A percentile compares a stretch with the other conserved stretches of the same genome.
Conservation (phyloP, 2,888 invertebrate species). For the Drosophila histrio region DNA sequence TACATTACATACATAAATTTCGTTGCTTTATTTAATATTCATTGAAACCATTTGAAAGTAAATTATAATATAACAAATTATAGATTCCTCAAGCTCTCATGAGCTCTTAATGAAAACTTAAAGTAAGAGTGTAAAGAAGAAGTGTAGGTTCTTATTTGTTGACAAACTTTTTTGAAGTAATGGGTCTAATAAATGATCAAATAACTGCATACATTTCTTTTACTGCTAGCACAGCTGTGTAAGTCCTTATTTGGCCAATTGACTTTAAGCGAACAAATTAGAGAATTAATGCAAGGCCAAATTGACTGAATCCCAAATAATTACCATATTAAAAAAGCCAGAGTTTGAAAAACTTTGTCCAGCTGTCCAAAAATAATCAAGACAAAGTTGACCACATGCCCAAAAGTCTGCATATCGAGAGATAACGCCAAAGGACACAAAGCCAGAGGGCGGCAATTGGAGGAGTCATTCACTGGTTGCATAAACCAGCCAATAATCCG, state of each 20-base stretch:
- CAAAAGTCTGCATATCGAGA: slow-evolving; percentile 57
- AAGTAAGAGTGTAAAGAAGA: too few species aligned
- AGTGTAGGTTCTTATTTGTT: too few species aligned
- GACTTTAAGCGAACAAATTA: slow-evolving; percentile 21
- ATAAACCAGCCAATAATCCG: slow-evolving; percentile 74
- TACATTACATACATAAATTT: too few species aligned
- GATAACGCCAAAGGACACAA: slow-evolving; percentile 59
- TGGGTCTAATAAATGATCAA: too few species aligned
- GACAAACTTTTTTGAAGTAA: too few species aligned
- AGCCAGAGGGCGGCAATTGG: slow-evolving; percentile 3
- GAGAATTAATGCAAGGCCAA: slow-evolving; percentile 19
- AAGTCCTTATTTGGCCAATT: background rate
- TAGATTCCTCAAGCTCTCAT: too few species aligned
- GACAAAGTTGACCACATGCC: slow-evolving; percentile 61
- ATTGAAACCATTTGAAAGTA: too few species aligned
- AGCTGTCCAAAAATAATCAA: slow-evolving; percentile 50
- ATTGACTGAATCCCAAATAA: slow-evolving; percentile 51
- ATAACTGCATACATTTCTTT: too few species aligned
- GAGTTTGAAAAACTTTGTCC: slow-evolving; percentile 51
- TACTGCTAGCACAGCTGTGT: too few species aligned
- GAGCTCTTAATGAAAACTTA: too few species aligned
- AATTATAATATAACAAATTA: too few species aligned
- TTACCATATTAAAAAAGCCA: slow-evolving; percentile 64
- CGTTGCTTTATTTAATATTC: too few species aligned
- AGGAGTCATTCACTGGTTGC: slow-evolving; percentile 32